Conservation (phyloP, 2,797 vertebrate species). For the Pseudomugil gertrudae region DNA sequence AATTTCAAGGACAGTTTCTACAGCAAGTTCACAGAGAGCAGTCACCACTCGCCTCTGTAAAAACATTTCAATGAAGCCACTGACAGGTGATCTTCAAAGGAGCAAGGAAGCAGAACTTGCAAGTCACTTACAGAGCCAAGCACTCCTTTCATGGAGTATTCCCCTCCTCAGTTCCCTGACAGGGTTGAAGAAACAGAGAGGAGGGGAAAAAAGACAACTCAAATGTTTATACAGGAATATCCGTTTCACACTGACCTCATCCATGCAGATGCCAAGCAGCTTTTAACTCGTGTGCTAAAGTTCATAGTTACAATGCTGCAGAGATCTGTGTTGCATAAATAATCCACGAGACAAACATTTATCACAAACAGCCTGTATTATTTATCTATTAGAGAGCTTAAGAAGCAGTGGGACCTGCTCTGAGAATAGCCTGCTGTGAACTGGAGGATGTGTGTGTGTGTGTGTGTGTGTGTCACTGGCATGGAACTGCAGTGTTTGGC, state of each 20-base stretch:
- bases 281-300: constrained; percentile 42
- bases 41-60: constrained; percentile 55
- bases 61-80: constrained; percentile 74
- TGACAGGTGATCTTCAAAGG: constrained; percentile 74
- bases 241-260: constrained; percentile 48
- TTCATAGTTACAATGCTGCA: constrained; percentile 32
- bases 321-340: constrained; percentile 55
- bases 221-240: constrained; percentile 66
- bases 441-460: constrained; percentile 24
- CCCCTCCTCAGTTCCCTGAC: constrained; percentile 48
- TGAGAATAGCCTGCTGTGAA: constrained; percentile 61
- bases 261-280: constrained; percentile 40
- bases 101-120: constrained; percentile 60
- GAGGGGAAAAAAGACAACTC: constrained; percentile 14
- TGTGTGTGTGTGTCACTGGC: constrained; percentile 51
- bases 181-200: constrained; percentile 37
- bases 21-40: constrained; percentile 47
- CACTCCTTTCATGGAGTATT: constrained; percentile 52
- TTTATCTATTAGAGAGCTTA: constrained; percentile 66
- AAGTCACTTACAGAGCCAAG: constrained; percentile 54
- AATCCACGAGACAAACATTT: constrained; percentile 70
- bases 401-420: constrained; percentile 63
- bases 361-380: constrained; percentile 66
- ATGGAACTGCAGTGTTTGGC: constrained; percentile 66
- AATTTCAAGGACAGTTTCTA: constrained; percentile 66